Percentiles rank a stretch among this genome's conserved stretches.
Evolutionary conservation across 2,113 vertebrate species (phyloP).

Genomic region (Phalacrocorax pelagicus): DNA sequence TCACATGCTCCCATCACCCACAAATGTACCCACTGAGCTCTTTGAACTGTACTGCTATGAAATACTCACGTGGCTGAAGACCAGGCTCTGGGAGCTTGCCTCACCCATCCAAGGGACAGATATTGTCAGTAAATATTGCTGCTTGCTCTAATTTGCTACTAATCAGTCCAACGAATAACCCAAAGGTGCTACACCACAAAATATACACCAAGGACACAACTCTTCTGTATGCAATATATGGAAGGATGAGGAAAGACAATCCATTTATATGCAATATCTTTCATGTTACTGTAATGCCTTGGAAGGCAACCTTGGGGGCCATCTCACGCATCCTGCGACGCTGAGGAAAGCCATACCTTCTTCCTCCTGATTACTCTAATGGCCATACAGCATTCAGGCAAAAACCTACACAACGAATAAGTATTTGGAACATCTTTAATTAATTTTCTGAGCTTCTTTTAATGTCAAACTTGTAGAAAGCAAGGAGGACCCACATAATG

Average conservation of each 20-base stretch:
- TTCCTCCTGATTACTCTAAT: not conserved
- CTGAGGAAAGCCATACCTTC: not conserved
- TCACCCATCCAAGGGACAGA: not conserved
- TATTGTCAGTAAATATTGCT: not conserved
- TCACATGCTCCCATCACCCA: not conserved
- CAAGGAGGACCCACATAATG: not conserved
- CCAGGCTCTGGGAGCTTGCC: not conserved
- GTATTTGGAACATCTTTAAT: not conserved
- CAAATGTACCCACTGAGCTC: not conserved
- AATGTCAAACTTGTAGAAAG: not conserved
- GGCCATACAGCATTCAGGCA: not conserved
- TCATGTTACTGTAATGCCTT: not conserved
- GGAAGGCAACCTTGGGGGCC: not conserved
- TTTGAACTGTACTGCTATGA: not conserved
- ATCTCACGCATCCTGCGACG: not conserved
- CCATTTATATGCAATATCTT: not conserved
- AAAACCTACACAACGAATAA: not conserved
- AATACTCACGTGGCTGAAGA: not conserved
- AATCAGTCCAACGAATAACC: not conserved
- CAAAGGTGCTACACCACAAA: not conserved
- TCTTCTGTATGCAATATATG: not conserved
- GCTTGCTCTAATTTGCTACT: not conserved
- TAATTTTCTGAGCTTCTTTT: not conserved
- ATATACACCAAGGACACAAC: not conserved
- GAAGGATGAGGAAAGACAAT: not conserved